These are phyloP conservation scores for Rynchops niger DNA, from an alignment of 2,113 vertebrate species.

Conservation along the genomic window DNA sequence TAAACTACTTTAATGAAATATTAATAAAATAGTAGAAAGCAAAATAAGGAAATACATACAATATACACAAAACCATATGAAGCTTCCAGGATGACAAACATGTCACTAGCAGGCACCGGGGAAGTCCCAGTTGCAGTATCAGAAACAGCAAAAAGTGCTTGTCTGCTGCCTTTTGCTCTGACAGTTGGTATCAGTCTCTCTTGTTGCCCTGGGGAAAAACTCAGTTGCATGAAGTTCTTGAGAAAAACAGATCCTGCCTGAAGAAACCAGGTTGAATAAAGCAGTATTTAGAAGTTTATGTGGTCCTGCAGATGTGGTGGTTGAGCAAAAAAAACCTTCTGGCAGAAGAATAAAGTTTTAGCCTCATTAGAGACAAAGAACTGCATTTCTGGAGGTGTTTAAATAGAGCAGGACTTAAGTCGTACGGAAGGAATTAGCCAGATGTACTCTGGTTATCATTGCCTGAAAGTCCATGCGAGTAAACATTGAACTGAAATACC, in stretches of 20 bases:
- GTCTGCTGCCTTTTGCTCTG: not conserved
- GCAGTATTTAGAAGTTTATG: not conserved
- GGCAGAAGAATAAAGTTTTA: accelerated
- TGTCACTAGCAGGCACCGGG: not conserved
- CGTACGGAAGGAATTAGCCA: not conserved
- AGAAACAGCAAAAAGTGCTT: not conserved
- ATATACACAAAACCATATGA: not conserved
- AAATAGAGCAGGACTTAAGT: not conserved
- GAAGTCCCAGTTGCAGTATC: not conserved
- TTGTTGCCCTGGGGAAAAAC: not conserved
- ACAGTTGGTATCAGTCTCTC: not conserved
- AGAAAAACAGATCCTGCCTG: not conserved
- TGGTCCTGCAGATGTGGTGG: not conserved
- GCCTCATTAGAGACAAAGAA: not conserved
- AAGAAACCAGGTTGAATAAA: not conserved
- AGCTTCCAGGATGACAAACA: not conserved
- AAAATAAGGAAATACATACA: not conserved
- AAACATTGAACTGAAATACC: not conserved
- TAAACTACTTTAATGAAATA: not conserved
- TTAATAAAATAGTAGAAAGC: not conserved
- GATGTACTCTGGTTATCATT: not conserved
- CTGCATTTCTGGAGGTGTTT: not conserved
- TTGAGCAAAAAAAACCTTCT: not conserved
- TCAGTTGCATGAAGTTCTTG: not conserved
- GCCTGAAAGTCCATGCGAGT: not conserved